Conservation (phyloP, 2,113 vertebrate genomes). For the Paramormyrops kingsleyae region DNA sequence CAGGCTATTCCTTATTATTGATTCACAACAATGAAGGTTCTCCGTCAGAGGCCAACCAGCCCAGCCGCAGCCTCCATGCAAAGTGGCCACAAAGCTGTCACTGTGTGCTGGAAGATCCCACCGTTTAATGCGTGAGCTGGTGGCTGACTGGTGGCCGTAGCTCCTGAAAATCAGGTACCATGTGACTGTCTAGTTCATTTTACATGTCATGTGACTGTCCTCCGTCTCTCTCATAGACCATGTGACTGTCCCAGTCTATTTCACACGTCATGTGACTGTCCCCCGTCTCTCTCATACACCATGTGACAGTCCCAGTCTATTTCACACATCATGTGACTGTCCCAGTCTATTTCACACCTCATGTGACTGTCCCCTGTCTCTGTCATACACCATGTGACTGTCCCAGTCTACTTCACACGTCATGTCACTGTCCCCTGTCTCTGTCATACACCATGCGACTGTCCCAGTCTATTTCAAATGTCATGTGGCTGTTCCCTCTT, state of each 20-base stretch:
- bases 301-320: background rate
- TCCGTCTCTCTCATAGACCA: no score
- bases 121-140: background rate
- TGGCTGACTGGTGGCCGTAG: background rate
- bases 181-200: background rate
- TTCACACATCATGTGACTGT: no score
- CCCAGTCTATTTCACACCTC: no score
- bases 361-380: no score
- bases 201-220: no score
- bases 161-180: background rate
- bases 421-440: background rate
- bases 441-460: background rate
- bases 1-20: constrained; percentile 3
- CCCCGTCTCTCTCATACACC: background rate
- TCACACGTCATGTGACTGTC: background rate
- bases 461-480: background rate
- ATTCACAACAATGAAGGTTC: constrained; percentile 2
- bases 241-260: background rate
- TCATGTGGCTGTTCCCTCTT: background rate
- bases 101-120: background rate
- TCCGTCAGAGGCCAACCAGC: background rate
- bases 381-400: background rate
- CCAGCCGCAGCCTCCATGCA: background rate
- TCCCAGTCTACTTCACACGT: background rate
- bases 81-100: background rate